Evolutionary conservation across 2,888 invertebrate genomes (phyloP).

Genomic region (Heliconius sara): DNA sequence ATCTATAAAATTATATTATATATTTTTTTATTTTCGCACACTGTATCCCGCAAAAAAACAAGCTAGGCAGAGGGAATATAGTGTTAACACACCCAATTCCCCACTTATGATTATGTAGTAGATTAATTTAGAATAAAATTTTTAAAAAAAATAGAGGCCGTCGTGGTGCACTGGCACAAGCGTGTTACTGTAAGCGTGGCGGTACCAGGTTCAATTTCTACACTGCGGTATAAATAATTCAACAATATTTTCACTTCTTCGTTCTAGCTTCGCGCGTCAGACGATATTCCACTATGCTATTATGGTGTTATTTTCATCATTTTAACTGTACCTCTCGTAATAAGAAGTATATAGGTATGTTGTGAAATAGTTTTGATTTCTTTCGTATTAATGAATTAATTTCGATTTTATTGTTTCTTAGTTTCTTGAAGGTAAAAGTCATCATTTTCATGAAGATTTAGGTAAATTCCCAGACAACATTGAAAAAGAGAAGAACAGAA

Average conservation of each 20-base stretch:
- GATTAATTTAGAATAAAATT: too few species aligned
- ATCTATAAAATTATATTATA: slow-evolving; percentile 71
- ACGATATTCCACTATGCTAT: neutral
- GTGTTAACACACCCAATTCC: too few species aligned
- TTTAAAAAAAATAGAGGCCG: too few species aligned
- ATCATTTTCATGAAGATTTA: slow-evolving; percentile 68
- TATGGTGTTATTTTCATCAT: neutral
- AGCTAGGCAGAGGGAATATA: too few species aligned
- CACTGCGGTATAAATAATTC: neutral
- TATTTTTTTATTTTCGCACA: too few species aligned
- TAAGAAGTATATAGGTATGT: neutral
- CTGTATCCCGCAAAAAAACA: too few species aligned
- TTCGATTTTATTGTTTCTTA: slow-evolving; percentile 45
- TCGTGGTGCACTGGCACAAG: too few species aligned
- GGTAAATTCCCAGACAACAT: slow-evolving; percentile 67
- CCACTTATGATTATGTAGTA: too few species aligned
- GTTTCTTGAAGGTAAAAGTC: slow-evolving; percentile 69
- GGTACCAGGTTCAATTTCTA: neutral
- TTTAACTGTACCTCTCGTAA: neutral
- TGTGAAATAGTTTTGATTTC: too few species aligned
- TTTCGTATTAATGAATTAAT: too few species aligned
- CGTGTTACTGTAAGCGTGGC: too few species aligned
- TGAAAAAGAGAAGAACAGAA: slow-evolving; percentile 74
- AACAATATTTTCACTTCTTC: neutral
- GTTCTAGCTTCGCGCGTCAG: neutral